phyloP scores from a whole-genome alignment of 2,113 vertebrate species.

The Prochilodus magdalenae region DNA sequence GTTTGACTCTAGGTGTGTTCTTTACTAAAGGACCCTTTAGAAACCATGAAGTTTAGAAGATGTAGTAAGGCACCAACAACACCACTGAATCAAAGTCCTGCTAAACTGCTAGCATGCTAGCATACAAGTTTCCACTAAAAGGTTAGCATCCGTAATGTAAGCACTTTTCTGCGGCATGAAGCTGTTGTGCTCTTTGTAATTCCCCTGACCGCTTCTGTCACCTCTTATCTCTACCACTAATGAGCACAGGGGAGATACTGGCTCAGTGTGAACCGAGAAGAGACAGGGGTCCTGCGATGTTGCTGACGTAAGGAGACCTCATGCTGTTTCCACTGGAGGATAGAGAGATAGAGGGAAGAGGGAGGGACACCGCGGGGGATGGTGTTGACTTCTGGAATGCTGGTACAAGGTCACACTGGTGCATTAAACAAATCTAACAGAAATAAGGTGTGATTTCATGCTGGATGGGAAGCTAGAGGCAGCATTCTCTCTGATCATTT shows the following conservation, averaged over 20 bases:
- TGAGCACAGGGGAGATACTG: slow-evolving; percentile 68
- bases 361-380: background rate
- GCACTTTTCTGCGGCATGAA: slow-evolving; percentile 51
- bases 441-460: slow-evolving; percentile 22
- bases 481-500: background rate
- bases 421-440: slow-evolving; percentile 61
- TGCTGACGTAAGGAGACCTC: slow-evolving; percentile 71
- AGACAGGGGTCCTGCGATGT: slow-evolving; percentile 73
- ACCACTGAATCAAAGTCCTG: background rate
- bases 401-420: slow-evolving; percentile 71
- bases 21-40: too few species aligned
- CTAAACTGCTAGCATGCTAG: background rate
- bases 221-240: slow-evolving; percentile 73
- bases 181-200: slow-evolving; percentile 67
- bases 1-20: too few species aligned
- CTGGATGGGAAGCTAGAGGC: background rate
- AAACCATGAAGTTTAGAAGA: too few species aligned
- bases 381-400: slow-evolving; percentile 40
- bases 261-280: slow-evolving; percentile 68
- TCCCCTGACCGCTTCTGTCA: slow-evolving; percentile 68
- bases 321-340: slow-evolving; percentile 67
- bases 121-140: slow-evolving; percentile 31
- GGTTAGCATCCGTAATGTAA: slow-evolving; percentile 38
- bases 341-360: slow-evolving; percentile 47
- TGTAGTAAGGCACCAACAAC: background rate